Evolutionary conservation across 2,113 vertebrate genomes (phyloP).

Genomic region (Sigmodon hispidus): DNA sequence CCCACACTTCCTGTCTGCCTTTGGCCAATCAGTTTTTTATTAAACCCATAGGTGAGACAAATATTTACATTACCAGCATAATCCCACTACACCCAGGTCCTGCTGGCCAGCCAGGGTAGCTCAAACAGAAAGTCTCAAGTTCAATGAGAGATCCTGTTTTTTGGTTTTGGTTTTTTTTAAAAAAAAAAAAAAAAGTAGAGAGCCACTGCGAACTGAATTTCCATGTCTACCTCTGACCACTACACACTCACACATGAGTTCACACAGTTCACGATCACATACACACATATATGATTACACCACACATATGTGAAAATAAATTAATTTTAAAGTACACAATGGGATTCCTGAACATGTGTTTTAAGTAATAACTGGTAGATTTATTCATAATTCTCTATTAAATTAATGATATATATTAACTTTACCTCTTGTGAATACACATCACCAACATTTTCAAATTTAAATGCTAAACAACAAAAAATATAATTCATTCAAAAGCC

Average conservation of each 20-base stretch:
- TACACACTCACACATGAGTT: no score
- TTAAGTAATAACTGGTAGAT: slow-evolving; percentile 25
- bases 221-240: no score
- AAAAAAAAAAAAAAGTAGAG: not conserved
- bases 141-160: not conserved
- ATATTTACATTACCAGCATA: no score
- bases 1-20: no score
- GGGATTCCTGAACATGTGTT: not conserved
- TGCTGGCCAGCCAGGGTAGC: no score
- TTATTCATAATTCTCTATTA: not conserved
- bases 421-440: not conserved
- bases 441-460: not conserved
- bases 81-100: no score
- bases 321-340: not conserved
- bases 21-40: no score
- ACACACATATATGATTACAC: no score
- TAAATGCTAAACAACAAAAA: not conserved
- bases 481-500: not conserved
- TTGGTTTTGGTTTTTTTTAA: no score
- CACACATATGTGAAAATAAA: no score
- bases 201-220: not conserved
- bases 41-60: no score
- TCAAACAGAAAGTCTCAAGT: not conserved
- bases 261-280: not conserved
- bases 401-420: not conserved